Evolutionary conservation across 2,888 invertebrate species (phyloP).

Genomic region (Eucriotettix oculatus): DNA sequence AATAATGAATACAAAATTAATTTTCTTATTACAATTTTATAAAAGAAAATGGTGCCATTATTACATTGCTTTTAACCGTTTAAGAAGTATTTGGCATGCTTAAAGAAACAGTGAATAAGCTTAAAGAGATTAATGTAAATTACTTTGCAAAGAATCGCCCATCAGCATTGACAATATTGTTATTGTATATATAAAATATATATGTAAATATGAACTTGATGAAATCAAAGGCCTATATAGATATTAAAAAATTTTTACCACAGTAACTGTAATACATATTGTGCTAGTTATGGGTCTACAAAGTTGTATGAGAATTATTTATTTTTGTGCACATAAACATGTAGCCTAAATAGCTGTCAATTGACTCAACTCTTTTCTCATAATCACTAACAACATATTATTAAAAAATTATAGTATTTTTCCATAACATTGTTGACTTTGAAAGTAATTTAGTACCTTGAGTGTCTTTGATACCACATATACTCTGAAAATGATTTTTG

Average conservation of each 20-base stretch:
- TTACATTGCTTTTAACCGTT: no score
- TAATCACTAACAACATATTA: background rate
- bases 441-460: background rate
- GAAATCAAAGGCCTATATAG: background rate
- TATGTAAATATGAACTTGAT: background rate
- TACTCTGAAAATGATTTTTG: no score
- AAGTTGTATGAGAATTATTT: background rate
- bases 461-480: no score
- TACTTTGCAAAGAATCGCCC: constrained; percentile 7
- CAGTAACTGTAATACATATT: background rate
- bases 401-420: background rate
- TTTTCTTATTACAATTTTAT: no score
- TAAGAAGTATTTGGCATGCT: no score
- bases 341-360: background rate
- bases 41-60: no score
- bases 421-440: background rate
- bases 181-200: constrained; percentile 8
- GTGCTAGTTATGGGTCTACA: background rate
- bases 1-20: no score
- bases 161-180: constrained; percentile 14
- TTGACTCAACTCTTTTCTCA: background rate
- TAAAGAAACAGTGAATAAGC: no score
- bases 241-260: background rate
- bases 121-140: background rate
- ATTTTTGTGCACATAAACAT: background rate